Evolutionary conservation across 2,888 invertebrate species (phyloP), one percentile per base, ranked within the genome.

Genomic region (Ophion slaviceki): DNA sequence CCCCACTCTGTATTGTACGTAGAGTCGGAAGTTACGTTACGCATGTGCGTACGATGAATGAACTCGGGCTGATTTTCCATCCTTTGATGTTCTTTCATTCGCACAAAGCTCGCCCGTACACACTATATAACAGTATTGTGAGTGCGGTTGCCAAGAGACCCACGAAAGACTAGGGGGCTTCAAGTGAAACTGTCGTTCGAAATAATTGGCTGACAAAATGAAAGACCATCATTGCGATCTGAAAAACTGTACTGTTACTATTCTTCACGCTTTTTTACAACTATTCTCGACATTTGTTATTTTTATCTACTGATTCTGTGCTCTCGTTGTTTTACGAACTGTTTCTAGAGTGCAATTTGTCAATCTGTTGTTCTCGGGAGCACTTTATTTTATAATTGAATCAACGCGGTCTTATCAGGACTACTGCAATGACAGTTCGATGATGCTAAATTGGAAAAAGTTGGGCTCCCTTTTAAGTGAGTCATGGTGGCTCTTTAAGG

Each of bases 31-130:
- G 85, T 86, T 86, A 86, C 86, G 86, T 87, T 86, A 87, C 87
- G 86, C 80, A 76, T 77, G 72, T 84, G 87, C 78, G 83, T 87
- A 86, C 86, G 81, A 87, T 87, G 87, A 87, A 87, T 86, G 86
- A 87, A 87, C 79, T 57, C 53, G 67, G 40, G 47, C 72, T 79
- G 62, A 68, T 82, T 75, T 85, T 79, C 82, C 78, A 82, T 71
- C 64, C 79, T 82, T 53, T 79, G 57, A 67, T 81, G 77, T 72
- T 81, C 76, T 72, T 61, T 67, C 71, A 80, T 75, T 71, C 71
- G 80, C 70, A 85, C 80, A 70, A 62, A 71, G 76, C 81, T 77
- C 72, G 72, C 8, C 66, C 14, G 5, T 53, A 47, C 53, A 68
- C 68, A n/a, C 80, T 24, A 47, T 74, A 64, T 47, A 79, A 82